phyloP scores from a whole-genome alignment of 2,113 vertebrate genomes.

The Salminus brasiliensis region DNA sequence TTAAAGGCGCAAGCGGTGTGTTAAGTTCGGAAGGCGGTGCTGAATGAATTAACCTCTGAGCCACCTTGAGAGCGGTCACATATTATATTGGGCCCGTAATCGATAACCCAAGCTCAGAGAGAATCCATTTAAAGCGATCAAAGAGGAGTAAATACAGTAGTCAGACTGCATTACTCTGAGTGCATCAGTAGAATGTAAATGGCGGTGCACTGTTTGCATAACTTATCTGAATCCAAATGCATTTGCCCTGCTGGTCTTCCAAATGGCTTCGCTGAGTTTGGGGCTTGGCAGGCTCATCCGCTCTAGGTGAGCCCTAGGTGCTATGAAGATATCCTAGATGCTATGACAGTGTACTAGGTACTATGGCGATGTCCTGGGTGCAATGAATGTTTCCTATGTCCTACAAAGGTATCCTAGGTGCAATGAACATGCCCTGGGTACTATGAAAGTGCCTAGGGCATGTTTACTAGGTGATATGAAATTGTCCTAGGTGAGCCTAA shows the following conservation, averaged over 20 bases:
- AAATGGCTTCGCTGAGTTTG: constrained; percentile 15
- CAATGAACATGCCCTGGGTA: too few relatives aligned
- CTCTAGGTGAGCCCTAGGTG: background rate
- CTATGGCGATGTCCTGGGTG: too few relatives aligned
- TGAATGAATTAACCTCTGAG: constrained; percentile 68
- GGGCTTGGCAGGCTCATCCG: background rate
- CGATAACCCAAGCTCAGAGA: constrained; percentile 67
- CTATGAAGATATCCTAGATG: too few relatives aligned
- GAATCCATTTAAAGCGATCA: constrained; percentile 71
- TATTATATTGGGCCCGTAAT: constrained; percentile 65
- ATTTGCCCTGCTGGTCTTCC: constrained; percentile 15
- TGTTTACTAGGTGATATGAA: too few relatives aligned
- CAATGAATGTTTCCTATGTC: too few relatives aligned
- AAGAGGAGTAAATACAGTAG: constrained; percentile 73
- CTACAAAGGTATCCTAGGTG: too few relatives aligned
- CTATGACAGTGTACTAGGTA: too few relatives aligned
- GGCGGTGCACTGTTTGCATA: constrained; percentile 18
- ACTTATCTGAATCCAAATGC: constrained; percentile 20
- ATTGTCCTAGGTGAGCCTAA: too few relatives aligned
- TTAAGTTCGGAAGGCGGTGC: constrained; percentile 49
- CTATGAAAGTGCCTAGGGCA: too few relatives aligned
- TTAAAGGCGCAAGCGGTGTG: constrained; percentile 52
- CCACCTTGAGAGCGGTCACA: constrained; percentile 69
- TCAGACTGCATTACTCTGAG: constrained; percentile 59
- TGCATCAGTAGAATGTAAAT: constrained; percentile 49